Evolutionary conservation across 2,797 vertebrate species (phyloP).

Genomic region (Siniperca obscura): DNA sequence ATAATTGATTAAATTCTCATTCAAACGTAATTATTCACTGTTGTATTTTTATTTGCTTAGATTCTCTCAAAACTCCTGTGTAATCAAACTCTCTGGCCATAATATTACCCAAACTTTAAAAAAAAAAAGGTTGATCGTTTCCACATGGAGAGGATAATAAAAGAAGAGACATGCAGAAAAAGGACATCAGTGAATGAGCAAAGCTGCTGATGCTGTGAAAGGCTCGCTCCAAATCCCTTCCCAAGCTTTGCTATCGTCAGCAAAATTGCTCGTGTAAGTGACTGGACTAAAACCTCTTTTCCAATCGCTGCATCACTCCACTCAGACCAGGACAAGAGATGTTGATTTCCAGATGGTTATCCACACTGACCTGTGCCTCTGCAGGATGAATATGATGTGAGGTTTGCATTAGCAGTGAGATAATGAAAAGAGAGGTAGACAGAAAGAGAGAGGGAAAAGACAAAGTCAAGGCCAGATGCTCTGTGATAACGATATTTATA

Average conservation of each 20-base stretch:
- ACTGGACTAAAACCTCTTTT: constrained; percentile 35
- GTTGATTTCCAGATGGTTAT: not conserved
- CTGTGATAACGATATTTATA: not conserved
- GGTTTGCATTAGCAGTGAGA: not conserved
- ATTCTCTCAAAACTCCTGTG: no score
- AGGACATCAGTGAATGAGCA: not conserved
- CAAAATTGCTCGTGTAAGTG: not conserved
- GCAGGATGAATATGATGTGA: not conserved
- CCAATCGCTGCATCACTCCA: constrained; percentile 22
- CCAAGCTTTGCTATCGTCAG: constrained; percentile 21
- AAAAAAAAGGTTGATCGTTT: not conserved
- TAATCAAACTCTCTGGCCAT: not conserved
- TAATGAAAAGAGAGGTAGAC: not conserved
- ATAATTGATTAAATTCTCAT: not conserved
- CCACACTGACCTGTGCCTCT: constrained; percentile 11
- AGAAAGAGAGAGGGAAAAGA: not conserved
- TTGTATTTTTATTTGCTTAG: not conserved
- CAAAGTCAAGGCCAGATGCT: not conserved
- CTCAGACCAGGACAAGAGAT: constrained; percentile 19
- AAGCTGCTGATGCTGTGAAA: constrained; percentile 25
- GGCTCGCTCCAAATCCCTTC: constrained; percentile 28
- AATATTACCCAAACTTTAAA: not conserved
- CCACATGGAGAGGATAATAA: not conserved
- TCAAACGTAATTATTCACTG: not conserved
- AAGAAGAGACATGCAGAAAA: not conserved